Evolutionary conservation across 2,113 vertebrate genomes (phyloP), one percentile per base, ranked within the genome.

Genomic region (Grammomys dolichurus): DNA sequence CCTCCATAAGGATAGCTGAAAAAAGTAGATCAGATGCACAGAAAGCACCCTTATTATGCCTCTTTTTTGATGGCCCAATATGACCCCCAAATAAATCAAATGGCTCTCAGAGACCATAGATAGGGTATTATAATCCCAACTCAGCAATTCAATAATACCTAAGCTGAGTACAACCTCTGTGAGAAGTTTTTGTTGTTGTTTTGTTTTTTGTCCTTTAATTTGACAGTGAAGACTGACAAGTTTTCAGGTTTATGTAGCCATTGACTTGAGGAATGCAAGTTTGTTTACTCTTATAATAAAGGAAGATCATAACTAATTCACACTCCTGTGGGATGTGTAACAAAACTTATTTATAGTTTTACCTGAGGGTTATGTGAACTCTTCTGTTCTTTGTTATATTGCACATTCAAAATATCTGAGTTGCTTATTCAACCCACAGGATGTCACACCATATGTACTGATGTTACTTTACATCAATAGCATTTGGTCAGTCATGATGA

Each of bases 251-350:
- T 11, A 33, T 67, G 33, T 46, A 63, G 2, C 5, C 69, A 73
- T 63, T 70, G 28, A 88, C 82, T 92, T 95, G 33, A 70, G 51
- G 56, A 93, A 82, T 92, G 24, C 6, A 75, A 58, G 73, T 28
- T 90, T 94, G 11, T 75, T n/a, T 51, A 86, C 93, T 96, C 28
- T 85, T n/a, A 73, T 81, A 60, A 89, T n/a, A 80, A 90, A 89
- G 20, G 28, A 81, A 4, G 28, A 46, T 87, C 51, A 60, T 40
- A 89, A 89, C 48, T 16, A 78, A n/a, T 75, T 65, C 46, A 92
- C 2, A 88, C 67, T 96, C 7, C n/a, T 40, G 33, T 84, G 36
- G 7, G 10, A 77, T 9, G 75, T 63, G 22, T 11, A 85, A 90
- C 24, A 88, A 48, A 91, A 40, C 56, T 80, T 69, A 89, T 36